Evolutionary conservation across 2,797 vertebrate species (phyloP).

Genomic region (Denticeps clupeoides): DNA sequence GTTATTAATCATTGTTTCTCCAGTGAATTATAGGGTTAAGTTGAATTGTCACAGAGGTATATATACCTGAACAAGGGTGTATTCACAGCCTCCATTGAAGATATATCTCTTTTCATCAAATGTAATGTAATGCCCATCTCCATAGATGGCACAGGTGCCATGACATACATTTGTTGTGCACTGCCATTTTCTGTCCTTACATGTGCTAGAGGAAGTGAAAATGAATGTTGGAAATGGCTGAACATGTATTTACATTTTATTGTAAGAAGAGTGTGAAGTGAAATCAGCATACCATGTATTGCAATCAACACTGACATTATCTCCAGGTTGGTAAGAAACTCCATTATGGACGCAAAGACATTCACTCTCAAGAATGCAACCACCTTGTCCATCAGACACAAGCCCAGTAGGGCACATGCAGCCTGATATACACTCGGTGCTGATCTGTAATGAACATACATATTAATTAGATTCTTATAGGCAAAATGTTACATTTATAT

Average conservation of each 20-base stretch:
- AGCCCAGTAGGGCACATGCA: constrained; percentile 73
- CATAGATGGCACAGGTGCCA: constrained; percentile 73
- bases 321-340: constrained; percentile 58
- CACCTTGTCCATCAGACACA: constrained; percentile 63
- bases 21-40: neutral
- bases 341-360: constrained; percentile 85
- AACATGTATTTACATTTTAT: too few relatives aligned
- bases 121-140: constrained; percentile 80
- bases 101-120: constrained; percentile 81
- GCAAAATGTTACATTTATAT: too few relatives aligned
- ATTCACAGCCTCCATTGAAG: constrained; percentile 84
- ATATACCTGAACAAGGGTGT: constrained; percentile 76
- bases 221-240: too few relatives aligned
- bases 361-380: constrained; percentile 55
- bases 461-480: too few relatives aligned
- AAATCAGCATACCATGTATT: constrained; percentile 77
- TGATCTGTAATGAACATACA: too few relatives aligned
- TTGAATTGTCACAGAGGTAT: neutral
- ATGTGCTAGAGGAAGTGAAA: too few relatives aligned
- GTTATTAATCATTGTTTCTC: neutral
- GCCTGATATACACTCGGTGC: constrained; percentile 67
- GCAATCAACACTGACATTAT: constrained; percentile 70
- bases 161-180: constrained; percentile 70
- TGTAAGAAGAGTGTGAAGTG: too few relatives aligned
- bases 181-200: constrained; percentile 63